A percentile compares a stretch with the other conserved stretches of the same genome.
Conservation (phyloP, 2,797 vertebrate species). For the Micropoecilia bifurca region DNA sequence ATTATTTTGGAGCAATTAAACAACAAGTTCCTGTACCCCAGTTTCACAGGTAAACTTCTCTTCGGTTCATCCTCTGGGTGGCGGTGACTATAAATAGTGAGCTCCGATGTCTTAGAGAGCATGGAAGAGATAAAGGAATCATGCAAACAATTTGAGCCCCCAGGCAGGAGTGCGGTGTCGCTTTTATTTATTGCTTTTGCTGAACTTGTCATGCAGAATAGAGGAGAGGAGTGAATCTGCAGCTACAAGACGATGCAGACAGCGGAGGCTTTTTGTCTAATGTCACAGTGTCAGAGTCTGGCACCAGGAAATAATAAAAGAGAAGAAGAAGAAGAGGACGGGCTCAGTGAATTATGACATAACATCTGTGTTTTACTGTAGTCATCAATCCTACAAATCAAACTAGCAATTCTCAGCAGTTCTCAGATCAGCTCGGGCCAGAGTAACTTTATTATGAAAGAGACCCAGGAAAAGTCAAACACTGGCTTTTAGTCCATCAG, state of each 20-base stretch:
- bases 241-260: slow-evolving; percentile 12
- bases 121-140: slow-evolving; percentile 41
- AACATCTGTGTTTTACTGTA: slow-evolving; percentile 32
- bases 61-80: slow-evolving; percentile 42
- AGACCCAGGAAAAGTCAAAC: slow-evolving; percentile 28
- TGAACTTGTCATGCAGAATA: slow-evolving; percentile 36
- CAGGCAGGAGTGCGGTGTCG: slow-evolving; percentile 34
- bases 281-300: not conserved
- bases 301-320: not conserved
- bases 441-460: slow-evolving; percentile 71
- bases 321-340: not conserved
- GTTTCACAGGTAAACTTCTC: slow-evolving; percentile 50
- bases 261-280: not conserved
- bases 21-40: slow-evolving; percentile 34
- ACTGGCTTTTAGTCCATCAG: slow-evolving; percentile 55
- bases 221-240: slow-evolving; percentile 7
- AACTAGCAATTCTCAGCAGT: slow-evolving; percentile 46
- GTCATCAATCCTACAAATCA: slow-evolving; percentile 44
- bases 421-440: slow-evolving; percentile 46
- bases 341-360: slow-evolving; percentile 2
- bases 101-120: slow-evolving; percentile 41
- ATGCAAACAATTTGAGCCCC: slow-evolving; percentile 44
- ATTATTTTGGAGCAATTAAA: not conserved
- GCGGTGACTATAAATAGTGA: slow-evolving; percentile 63
- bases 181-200: slow-evolving; percentile 11